Percentiles rank a stretch among this genome's conserved stretches.
Evolutionary conservation across 2,797 vertebrate species (phyloP).

Genomic region (Taenioides sp.): DNA sequence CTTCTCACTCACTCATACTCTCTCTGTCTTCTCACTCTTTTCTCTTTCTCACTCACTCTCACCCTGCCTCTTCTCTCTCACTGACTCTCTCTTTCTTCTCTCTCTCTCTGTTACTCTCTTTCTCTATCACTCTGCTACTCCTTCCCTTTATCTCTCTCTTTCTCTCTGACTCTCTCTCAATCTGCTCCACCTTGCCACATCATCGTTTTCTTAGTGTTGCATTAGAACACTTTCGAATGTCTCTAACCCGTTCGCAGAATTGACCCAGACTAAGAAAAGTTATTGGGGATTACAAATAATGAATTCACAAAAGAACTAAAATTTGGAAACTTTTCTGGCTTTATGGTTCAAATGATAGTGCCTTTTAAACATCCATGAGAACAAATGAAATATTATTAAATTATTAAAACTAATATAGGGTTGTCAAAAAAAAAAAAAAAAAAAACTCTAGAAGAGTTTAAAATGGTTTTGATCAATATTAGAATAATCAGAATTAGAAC

Average conservation of each 20-base stretch:
- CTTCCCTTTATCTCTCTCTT: too few species aligned
- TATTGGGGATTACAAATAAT: constrained; percentile 65
- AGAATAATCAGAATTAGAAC: not conserved
- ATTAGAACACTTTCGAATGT: constrained; percentile 70
- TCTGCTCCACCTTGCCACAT: constrained; percentile 57
- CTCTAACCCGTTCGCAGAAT: constrained; percentile 57
- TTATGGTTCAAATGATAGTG: not conserved
- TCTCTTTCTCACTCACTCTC: constrained; percentile 51
- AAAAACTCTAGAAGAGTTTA: too few species aligned
- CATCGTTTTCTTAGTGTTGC: constrained; percentile 60
- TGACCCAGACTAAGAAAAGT: constrained; percentile 56
- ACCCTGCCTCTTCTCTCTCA: too few species aligned
- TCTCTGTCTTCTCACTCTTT: constrained; percentile 3
- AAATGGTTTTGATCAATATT: not conserved
- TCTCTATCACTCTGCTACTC: too few species aligned
- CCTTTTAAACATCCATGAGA: not conserved
- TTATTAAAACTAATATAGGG: not conserved
- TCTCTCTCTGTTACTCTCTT: too few species aligned
- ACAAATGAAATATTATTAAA: not conserved
- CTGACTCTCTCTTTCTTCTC: constrained; percentile 15
- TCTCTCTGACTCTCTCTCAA: constrained; percentile 54
- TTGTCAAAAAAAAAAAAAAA: not conserved
- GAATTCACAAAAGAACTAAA: constrained; percentile 56
- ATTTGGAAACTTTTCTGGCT: not conserved
- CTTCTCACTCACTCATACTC: constrained; percentile 31